Conservation (phyloP, 2,888 invertebrate species). For the Dichetophora obliterata region DNA sequence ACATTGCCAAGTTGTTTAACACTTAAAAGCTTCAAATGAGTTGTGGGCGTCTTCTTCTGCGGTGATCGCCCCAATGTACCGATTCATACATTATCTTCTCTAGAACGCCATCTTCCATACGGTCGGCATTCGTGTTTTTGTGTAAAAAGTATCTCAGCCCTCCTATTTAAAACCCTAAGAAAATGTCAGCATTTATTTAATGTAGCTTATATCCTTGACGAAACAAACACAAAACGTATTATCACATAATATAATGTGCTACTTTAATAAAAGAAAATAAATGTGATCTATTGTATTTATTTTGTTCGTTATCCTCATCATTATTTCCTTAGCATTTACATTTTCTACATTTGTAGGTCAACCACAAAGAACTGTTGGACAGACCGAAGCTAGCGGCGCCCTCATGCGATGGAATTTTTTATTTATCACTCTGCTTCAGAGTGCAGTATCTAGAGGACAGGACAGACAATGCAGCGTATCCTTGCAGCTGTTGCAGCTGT, state of each 20-base stretch:
- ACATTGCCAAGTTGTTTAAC: no score
- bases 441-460: not conserved
- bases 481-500: not conserved
- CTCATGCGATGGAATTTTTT: constrained; percentile 17
- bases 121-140: no score
- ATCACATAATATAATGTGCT: not conserved
- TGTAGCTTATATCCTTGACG: no score
- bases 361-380: not conserved
- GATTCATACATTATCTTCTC: no score
- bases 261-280: not conserved
- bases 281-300: not conserved
- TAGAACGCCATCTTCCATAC: no score
- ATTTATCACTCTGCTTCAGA: constrained; percentile 7
- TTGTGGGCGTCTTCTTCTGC: no score
- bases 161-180: no score
- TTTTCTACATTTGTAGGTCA: constrained; percentile 23
- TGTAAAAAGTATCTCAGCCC: no score
- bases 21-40: no score
- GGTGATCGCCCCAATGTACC: no score
- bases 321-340: not conserved
- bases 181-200: no score
- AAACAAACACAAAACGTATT: no score
- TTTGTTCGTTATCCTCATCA: not conserved
- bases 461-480: not conserved
- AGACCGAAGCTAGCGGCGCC: not conserved